phyloP scores from a whole-genome alignment of 2,113 vertebrate genomes.

The Scatophagus argus region DNA sequence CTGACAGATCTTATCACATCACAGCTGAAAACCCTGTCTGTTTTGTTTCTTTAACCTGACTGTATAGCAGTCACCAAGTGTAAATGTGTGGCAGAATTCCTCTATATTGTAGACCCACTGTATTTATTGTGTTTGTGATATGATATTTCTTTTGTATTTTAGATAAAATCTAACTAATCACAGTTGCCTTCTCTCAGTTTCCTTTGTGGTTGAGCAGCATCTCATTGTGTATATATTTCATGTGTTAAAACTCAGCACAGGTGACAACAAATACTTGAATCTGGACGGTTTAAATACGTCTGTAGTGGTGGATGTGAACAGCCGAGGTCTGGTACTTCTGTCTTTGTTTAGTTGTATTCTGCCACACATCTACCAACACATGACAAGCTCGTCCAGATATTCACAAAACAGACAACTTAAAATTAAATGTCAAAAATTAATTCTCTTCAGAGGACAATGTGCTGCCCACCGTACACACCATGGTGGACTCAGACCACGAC shows the following conservation, averaged over 20 bases:
- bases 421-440: too few species aligned
- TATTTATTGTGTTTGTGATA: constrained; percentile 59
- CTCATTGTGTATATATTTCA: neutral
- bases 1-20: neutral
- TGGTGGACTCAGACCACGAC: neutral
- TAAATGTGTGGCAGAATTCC: neutral
- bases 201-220: neutral
- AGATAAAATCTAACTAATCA: constrained; percentile 7
- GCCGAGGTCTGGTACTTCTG: neutral
- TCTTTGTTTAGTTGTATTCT: neutral
- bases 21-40: neutral
- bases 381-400: neutral
- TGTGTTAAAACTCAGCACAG: neutral
- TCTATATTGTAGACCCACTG: neutral
- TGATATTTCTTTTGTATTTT: constrained; percentile 36
- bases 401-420: too few species aligned
- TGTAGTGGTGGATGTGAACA: neutral
- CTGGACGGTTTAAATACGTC: neutral
- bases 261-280: neutral
- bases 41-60: constrained; percentile 6
- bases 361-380: neutral
- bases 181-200: neutral
- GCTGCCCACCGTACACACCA: neutral
- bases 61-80: neutral
- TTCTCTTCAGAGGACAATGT: neutral